Evolutionary conservation across 2,888 invertebrate species (phyloP).

Genomic region (Agrotis clavis): DNA sequence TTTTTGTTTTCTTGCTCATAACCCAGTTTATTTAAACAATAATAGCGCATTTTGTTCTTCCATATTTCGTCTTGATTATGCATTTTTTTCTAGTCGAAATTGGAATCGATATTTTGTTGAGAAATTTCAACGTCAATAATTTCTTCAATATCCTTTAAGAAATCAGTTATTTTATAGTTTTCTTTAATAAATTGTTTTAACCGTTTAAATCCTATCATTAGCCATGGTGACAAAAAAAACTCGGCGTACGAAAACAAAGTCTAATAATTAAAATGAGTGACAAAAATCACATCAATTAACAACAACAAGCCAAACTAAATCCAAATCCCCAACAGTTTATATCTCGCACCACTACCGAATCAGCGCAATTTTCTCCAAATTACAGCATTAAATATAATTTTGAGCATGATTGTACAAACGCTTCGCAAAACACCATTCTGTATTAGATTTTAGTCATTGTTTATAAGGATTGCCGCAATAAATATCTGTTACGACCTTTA

Average conservation of each 20-base stretch:
- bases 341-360: slow-evolving; percentile 39
- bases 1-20: background rate
- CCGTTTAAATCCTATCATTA: too few species aligned
- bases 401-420: slow-evolving; percentile 48
- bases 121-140: background rate
- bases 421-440: slow-evolving; percentile 54
- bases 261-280: too few species aligned
- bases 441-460: slow-evolving; percentile 66
- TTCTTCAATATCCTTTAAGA: background rate
- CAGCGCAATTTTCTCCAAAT: slow-evolving; percentile 60
- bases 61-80: too few species aligned
- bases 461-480: slow-evolving; percentile 62
- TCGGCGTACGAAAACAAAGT: too few species aligned
- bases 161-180: too few species aligned
- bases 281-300: slow-evolving; percentile 9
- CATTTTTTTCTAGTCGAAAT: too few species aligned
- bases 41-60: too few species aligned
- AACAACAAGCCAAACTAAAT: slow-evolving; percentile 21
- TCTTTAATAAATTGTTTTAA: too few species aligned
- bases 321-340: slow-evolving; percentile 27
- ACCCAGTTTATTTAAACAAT: background rate
- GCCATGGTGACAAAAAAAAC: too few species aligned
- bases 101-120: background rate
- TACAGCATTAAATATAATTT: slow-evolving; percentile 66
- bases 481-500: slow-evolving; percentile 60